phyloP scores from a whole-genome alignment of 2,797 vertebrate species.

The Parauchenoglanis ngamensis region DNA sequence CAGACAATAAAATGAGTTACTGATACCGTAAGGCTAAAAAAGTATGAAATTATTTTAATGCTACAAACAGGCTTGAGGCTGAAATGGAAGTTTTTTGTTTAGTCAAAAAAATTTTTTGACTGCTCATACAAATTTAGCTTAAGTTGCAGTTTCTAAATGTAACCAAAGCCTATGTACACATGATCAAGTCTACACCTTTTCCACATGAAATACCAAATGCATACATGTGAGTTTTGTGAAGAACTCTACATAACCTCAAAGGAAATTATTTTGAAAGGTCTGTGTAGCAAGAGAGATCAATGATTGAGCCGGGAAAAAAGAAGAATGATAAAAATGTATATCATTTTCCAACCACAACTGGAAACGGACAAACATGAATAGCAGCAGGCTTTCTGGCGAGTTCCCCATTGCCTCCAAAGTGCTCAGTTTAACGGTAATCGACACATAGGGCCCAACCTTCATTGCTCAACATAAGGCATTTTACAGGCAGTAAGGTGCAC shows the following conservation, averaged over 20 bases:
- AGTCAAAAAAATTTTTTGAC: conserved; percentile 27
- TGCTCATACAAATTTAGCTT: not conserved
- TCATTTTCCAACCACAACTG: conserved; percentile 57
- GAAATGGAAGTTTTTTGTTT: conserved; percentile 34
- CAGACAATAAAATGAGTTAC: conserved; percentile 34
- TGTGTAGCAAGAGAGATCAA: conserved; percentile 21
- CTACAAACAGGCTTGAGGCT: conserved; percentile 78
- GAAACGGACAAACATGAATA: conserved; percentile 86
- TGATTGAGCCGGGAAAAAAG: conserved; percentile 9
- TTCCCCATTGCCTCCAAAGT: conserved; percentile 91
- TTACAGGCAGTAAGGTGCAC: conserved; percentile 82
- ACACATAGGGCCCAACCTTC: conserved; percentile 69
- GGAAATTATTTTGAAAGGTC: not conserved
- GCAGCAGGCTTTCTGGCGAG: conserved; percentile 87
- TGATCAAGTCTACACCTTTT: conserved; percentile 17
- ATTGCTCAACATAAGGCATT: conserved; percentile 81
- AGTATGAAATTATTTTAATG: conserved; percentile 80
- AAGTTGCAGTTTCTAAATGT: conserved; percentile 13
- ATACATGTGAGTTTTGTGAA: conserved; percentile 12
- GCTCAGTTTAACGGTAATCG: conserved; percentile 85
- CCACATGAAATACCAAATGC: not conserved
- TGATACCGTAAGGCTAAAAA: conserved; percentile 54
- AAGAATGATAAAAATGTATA: conserved; percentile 21
- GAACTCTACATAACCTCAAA: not conserved
- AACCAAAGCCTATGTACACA: conserved; percentile 28